Percentiles rank a stretch among this genome's conserved stretches.
These are phyloP conservation scores for Drosophila navojoa DNA, from an alignment of 1,140 invertebrate species.

Conservation along the genomic window DNA sequence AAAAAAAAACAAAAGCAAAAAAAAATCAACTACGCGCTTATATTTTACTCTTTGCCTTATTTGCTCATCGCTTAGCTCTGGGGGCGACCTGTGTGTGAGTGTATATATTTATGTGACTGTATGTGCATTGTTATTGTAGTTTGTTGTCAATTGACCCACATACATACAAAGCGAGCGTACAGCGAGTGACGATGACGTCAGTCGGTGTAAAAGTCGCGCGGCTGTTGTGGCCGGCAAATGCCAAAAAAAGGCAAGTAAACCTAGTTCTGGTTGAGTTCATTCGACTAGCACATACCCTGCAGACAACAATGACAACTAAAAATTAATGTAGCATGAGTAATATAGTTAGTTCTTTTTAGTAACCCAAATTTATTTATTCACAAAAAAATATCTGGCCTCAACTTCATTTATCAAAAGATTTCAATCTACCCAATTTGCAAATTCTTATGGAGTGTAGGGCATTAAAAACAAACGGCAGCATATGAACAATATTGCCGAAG, in stretches of 20 bases:
- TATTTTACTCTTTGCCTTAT: slow-evolving; percentile 67
- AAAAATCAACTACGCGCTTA: slow-evolving; percentile 51
- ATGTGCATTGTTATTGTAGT: slow-evolving; percentile 58
- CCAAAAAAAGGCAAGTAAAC: slow-evolving; percentile 37
- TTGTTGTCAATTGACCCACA: slow-evolving; percentile 79
- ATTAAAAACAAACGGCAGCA: background rate
- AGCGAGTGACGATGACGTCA: slow-evolving; percentile 63
- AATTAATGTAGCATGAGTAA: too few species aligned
- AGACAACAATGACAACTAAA: background rate
- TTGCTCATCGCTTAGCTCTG: slow-evolving; percentile 48
- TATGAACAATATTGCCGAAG: slow-evolving; percentile 20
- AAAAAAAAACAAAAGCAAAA: slow-evolving; percentile 29
- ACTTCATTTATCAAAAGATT: background rate
- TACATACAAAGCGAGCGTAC: slow-evolving; percentile 55
- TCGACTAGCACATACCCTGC: background rate
- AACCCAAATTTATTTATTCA: too few species aligned
- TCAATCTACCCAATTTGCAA: background rate
- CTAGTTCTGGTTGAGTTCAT: too few species aligned
- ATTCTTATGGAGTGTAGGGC: background rate
- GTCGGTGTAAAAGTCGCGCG: slow-evolving; percentile 44
- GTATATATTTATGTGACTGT: slow-evolving; percentile 20
- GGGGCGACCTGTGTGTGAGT: slow-evolving; percentile 40
- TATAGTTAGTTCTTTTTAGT: too few species aligned
- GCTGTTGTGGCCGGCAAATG: slow-evolving; percentile 56
- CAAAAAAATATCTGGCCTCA: background rate